A percentile compares a stretch with the other conserved stretches of the same genome.
phyloP scores from a whole-genome alignment of 2,888 invertebrate species.

The Rapana venosa region DNA sequence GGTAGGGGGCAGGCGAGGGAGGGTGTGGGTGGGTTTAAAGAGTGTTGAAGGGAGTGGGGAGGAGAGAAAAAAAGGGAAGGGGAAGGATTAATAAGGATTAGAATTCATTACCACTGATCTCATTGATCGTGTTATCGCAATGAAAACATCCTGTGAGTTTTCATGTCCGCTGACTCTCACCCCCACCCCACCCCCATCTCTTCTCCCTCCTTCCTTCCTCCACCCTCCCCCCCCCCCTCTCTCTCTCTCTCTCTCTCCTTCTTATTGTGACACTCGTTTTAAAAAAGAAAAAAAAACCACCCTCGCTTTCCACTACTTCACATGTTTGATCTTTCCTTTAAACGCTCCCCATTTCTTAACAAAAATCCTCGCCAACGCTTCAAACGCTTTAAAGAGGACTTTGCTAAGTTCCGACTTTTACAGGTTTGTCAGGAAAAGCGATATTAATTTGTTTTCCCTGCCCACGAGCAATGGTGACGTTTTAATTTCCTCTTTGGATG shows the following conservation, averaged over 20 bases:
- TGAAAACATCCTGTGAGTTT: constrained; percentile 25
- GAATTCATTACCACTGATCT: constrained; percentile 25
- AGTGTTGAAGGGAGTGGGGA: neutral
- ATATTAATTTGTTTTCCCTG: neutral
- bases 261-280: neutral
- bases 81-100: constrained; percentile 22
- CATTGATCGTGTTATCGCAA: constrained; percentile 22
- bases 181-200: neutral
- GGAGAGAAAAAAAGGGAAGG: neutral
- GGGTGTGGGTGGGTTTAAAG: neutral
- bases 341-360: neutral
- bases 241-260: neutral
- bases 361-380: neutral
- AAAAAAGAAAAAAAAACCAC: too few relatives aligned
- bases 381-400: neutral
- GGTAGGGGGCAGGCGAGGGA: neutral
- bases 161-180: neutral
- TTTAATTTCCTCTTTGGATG: too few relatives aligned
- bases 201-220: neutral
- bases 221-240: neutral
- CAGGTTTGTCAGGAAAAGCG: neutral
- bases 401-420: neutral
- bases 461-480: too few relatives aligned
- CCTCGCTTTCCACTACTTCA: neutral
- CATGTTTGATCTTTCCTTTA: neutral